Percentiles rank a stretch among this genome's conserved stretches.
Conservation (phyloP, 2,888 invertebrate genomes). For the Lasioglossum oenotherae region DNA sequence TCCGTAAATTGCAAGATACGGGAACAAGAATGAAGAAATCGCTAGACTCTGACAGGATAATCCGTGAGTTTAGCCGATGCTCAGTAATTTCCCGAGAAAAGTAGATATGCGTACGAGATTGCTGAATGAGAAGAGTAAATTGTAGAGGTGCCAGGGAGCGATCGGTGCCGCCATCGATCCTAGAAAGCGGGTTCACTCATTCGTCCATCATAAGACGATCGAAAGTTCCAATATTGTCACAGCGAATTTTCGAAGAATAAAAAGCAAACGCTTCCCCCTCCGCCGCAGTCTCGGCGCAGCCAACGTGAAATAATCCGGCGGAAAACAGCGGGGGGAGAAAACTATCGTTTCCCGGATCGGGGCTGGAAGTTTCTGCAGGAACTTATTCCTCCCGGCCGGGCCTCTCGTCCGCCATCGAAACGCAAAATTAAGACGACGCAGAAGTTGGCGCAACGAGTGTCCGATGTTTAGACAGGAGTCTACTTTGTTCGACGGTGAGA, state of each 20-base stretch:
- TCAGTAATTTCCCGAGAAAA: too few species aligned
- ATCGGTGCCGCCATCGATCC: not conserved
- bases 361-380: not conserved
- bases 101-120: too few species aligned
- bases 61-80: too few species aligned
- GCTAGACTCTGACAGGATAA: too few species aligned
- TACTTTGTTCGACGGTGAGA: conserved; percentile 43
- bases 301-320: conserved; percentile 6
- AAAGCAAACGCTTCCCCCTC: not conserved
- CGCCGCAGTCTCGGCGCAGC: not conserved
- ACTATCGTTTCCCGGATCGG: conserved; percentile 9
- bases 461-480: conserved; percentile 46
- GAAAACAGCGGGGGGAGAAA: not conserved
- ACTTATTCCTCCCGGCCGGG: not conserved
- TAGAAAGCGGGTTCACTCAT: not conserved
- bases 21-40: too few species aligned
- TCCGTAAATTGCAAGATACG: too few species aligned
- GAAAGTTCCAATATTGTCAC: conserved; percentile 13
- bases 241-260: conserved; percentile 7
- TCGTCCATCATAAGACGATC: not conserved
- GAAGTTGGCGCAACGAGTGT: conserved; percentile 40
- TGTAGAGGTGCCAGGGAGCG: not conserved
- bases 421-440: conserved; percentile 18
- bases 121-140: not conserved
- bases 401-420: not conserved